phyloP scores from a whole-genome alignment of 2,113 vertebrate species.

The Solea solea region DNA sequence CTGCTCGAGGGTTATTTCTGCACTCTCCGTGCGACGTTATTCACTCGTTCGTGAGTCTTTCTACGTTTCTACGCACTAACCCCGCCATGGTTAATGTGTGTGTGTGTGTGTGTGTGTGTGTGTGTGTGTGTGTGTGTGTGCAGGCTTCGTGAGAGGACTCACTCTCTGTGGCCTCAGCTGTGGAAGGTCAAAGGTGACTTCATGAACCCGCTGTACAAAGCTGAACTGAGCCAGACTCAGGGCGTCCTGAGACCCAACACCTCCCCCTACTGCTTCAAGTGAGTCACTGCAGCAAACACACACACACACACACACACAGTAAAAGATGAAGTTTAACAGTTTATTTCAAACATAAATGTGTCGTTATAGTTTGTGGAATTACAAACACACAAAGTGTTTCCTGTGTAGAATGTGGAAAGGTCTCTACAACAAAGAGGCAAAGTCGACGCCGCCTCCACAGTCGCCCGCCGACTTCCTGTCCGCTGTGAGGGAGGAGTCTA shows the following conservation, averaged over 20 bases:
- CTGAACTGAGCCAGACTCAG: constrained; percentile 85
- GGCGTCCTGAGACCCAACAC: constrained; percentile 86
- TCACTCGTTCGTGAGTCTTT: no score
- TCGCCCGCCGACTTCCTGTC: constrained; percentile 88
- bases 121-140: neutral
- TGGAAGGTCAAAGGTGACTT: constrained; percentile 89
- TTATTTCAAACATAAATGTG: no score
- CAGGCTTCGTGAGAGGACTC: constrained; percentile 90
- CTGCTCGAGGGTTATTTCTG: no score
- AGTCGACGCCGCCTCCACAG: constrained; percentile 85
- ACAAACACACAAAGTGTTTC: no score
- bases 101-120: neutral
- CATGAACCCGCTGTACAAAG: constrained; percentile 89
- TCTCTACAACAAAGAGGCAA: constrained; percentile 92
- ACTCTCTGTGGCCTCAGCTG: constrained; percentile 91
- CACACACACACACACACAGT: no score
- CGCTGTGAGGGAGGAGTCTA: constrained; percentile 76
- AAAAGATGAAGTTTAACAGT: neutral
- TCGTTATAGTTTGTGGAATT: no score
- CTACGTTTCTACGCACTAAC: no score
- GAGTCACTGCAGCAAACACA: constrained; percentile 54
- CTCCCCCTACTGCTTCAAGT: constrained; percentile 94
- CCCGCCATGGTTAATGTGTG: no score
- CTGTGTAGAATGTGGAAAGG: constrained; percentile 91
- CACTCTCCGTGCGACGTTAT: no score